Conservation (phyloP, 2,113 vertebrate species). For the Apistogramma diplotaenia region DNA sequence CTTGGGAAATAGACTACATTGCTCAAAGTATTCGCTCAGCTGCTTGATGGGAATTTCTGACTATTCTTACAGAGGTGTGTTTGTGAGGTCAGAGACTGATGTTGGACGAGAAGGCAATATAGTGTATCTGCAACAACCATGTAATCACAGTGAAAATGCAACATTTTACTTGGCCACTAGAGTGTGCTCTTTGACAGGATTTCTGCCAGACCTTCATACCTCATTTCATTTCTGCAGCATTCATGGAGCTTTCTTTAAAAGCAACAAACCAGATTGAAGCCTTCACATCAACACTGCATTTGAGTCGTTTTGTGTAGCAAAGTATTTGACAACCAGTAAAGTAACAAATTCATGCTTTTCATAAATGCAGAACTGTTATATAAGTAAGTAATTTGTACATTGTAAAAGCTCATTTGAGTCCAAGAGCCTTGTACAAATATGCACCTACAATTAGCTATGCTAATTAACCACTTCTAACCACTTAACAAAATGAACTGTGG, state of each 20-base stretch:
- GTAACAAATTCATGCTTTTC: not conserved
- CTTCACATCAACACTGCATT: not conserved
- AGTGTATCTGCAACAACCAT: not conserved
- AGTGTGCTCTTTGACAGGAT: conserved; percentile 7
- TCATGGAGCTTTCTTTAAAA: not conserved
- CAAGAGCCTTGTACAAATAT: not conserved
- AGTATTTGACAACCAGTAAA: not conserved
- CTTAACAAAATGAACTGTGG: not conserved
- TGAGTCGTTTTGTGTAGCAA: not conserved
- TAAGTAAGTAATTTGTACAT: not conserved
- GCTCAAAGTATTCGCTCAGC: no score
- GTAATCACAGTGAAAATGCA: not conserved
- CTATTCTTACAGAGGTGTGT: no score
- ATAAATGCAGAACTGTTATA: not conserved
- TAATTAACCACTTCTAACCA: not conserved
- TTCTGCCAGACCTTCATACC: fast-evolving
- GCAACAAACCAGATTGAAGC: fast-evolving
- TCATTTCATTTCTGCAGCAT: fast-evolving
- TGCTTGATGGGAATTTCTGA: no score
- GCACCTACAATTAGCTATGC: not conserved
- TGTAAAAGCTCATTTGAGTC: not conserved
- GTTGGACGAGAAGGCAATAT: no score
- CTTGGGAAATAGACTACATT: not conserved
- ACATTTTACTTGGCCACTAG: conserved; percentile 38
- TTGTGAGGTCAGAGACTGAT: no score